Conservation (phyloP, 2,797 vertebrate species). For the Hafferia zeledoni region DNA sequence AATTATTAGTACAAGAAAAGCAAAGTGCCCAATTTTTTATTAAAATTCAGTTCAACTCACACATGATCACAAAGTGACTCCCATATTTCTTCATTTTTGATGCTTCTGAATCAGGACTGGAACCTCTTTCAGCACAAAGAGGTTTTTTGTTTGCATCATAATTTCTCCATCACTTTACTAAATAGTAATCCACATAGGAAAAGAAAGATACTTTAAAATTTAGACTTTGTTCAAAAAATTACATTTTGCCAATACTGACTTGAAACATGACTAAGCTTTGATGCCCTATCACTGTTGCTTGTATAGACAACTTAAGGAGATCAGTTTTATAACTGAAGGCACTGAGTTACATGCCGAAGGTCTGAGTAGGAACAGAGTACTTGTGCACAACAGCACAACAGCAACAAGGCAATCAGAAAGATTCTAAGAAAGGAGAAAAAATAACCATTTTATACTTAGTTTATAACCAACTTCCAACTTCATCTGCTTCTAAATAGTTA, state of each 20-base stretch:
- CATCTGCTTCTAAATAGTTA: not conserved
- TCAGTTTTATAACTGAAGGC: not conserved
- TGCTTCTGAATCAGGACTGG: not conserved
- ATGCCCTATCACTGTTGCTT: not conserved
- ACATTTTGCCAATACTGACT: not conserved
- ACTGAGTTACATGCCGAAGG: not conserved
- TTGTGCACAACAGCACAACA: not conserved
- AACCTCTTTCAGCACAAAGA: not conserved
- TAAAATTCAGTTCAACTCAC: not conserved
- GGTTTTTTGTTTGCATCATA: not conserved
- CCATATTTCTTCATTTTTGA: not conserved
- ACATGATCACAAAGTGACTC: accelerated
- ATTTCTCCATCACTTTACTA: not conserved
- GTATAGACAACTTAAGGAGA: not conserved
- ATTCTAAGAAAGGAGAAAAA: not conserved
- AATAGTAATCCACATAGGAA: not conserved
- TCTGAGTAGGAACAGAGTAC: not conserved
- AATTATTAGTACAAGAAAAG: not conserved
- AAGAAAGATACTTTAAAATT: not conserved
- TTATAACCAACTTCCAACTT: not conserved
- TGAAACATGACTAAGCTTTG: not conserved
- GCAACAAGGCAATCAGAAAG: not conserved
- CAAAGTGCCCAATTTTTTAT: not conserved
- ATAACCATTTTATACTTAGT: not conserved
- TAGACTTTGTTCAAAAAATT: not conserved